Evolutionary conservation across 2,888 invertebrate genomes (phyloP), one percentile per base, ranked within the genome.

Genomic region (Hydrotaea cyrtoneurina): DNA sequence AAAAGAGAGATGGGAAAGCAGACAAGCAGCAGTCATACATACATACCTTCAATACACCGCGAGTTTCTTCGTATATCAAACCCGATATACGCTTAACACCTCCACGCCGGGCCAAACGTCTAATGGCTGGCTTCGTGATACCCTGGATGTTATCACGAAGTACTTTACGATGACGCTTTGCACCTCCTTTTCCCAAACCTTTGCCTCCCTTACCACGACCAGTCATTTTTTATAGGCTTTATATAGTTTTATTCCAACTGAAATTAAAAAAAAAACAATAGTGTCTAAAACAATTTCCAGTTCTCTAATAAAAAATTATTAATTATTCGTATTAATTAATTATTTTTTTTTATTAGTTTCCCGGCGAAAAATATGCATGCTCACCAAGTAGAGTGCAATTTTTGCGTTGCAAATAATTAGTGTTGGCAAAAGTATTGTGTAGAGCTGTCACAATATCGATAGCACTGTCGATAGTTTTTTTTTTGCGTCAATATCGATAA

Each of bases 101-200:
- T 0, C 95, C 95, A 86, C 95, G 92, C 82, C 96, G 93, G 26
- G 96, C 96, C 87, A 96, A 91, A 92, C 96, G 94, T 89, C 96
- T 93, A 86, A 96, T 96, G 0, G 96, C 96, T 0, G 96, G 96
- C 86, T 95, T 96, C 0, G 96, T 96, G 83, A 96, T 96, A 39
- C 96, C 96, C 89, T 96, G 96, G 91, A 96, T 96, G 90, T 96
- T 96, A 91, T 96, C 96, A 84, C 96, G 94, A 11, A 96, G 91
- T 53, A 97, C 96, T 91, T 97, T 97, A 82, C 97, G 93, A 93
- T 97, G 96, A 87, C 96, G 95, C 92, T 96, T 96, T 46, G 96
- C 96, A 83, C 96, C 96, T 87, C 96, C 96, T 92, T 96, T 96
- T 78, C 96, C 96, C 77, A 96, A 93, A 84, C 96, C 96, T 93